Conservation (phyloP, 2,797 vertebrate genomes). For the Propithecus deckenii region DNA sequence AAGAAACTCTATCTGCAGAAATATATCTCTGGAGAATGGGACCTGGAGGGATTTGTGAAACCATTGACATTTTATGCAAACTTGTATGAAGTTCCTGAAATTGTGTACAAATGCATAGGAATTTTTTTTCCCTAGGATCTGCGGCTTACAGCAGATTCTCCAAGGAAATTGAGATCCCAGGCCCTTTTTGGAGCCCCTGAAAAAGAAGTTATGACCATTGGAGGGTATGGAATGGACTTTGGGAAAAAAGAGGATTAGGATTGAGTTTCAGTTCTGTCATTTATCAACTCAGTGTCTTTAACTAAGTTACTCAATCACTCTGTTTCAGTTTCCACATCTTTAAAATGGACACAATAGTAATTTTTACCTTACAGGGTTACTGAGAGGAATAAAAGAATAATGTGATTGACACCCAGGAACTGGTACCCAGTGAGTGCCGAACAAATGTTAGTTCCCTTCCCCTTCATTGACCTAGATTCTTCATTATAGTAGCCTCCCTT, state of each 20-base stretch:
- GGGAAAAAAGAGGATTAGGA: not conserved
- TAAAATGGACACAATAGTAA: constrained; percentile 2
- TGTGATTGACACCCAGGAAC: not conserved
- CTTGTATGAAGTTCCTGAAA: not conserved
- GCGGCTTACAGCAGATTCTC: not conserved
- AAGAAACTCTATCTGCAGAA: not conserved
- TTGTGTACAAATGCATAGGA: not conserved
- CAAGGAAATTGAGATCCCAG: not conserved
- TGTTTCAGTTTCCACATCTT: not conserved
- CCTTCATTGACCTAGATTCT: not conserved
- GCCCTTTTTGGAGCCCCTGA: not conserved
- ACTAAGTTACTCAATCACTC: not conserved
- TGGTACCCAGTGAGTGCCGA: not conserved
- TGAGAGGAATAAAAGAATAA: not conserved
- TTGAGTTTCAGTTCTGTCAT: not conserved
- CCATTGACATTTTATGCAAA: not conserved
- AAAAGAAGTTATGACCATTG: not conserved
- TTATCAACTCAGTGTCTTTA: not conserved
- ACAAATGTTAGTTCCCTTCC: not conserved
- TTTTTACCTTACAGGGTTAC: not conserved
- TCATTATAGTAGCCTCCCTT: not conserved
- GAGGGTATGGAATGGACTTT: not conserved
- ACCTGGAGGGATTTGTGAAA: not conserved
- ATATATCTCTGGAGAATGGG: not conserved
- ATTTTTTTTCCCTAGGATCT: not conserved